Evolutionary conservation across 2,797 vertebrate species (phyloP), one percentile per base, ranked within the genome.

Genomic region (Channa striata): DNA sequence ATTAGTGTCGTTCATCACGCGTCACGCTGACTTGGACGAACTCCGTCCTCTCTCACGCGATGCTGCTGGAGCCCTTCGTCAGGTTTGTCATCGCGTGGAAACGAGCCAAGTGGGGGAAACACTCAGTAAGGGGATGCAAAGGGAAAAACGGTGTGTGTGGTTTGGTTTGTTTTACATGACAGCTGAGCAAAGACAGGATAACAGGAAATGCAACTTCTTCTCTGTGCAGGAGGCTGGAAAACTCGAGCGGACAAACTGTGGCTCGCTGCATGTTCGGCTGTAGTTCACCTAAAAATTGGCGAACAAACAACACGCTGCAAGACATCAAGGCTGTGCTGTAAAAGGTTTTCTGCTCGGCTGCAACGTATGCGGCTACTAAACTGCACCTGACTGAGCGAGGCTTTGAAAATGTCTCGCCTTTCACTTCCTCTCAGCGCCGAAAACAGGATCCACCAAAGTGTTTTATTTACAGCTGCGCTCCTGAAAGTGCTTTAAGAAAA

Each of bases 1-100:
- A 87, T 82, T 80, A 86, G 74, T 13, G 67, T 52, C 17, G 62
- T 67, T 72, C 25, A 7, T 83, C 80, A 85, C 57, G 72, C 54
- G 72, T 75, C 68, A 37, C 1, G 40, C 69, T 65, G 80, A 82
- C 79, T 65, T 53, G 40, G 46, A 68, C 67, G 68, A 79, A 83
- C 53, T 39, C 34, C 1, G 17, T 46, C n/a, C 68, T 64, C 68
- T 64, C 70, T 84, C 44, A 72, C 39, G 50, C 13, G 68, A 78
- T 48, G 50, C 66, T 20, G 69, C 70, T 64, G 14, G 50, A 64
- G 48, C 40, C 42, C 33, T 53, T 69, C 52, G 56, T 25, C 9
- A 11, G 61, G 49, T 77, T 74, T 49, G 72, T 58, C 70, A 63
- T 52, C 39, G 1, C 4, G 64, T 44, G 65, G 63, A 75, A 82